Base-by-base conservation (phyloP, 1,140 invertebrate species). In the Patella vulgata region DNA sequence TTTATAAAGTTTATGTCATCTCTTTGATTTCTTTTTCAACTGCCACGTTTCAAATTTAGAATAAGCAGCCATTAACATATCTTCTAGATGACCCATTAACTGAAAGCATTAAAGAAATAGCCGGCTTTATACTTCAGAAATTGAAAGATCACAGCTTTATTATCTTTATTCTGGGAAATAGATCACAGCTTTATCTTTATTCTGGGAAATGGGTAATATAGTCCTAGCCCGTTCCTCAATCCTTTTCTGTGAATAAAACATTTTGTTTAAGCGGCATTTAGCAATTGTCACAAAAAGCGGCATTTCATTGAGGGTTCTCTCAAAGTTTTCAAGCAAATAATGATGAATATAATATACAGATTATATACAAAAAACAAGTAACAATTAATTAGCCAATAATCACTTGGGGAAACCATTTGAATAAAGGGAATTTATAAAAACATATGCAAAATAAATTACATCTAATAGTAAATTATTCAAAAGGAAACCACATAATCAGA, bases 31-130 rank as follows among this genome's bases (percentile, higher is more conserved):
- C 12, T 66, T 56, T 39, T 63, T 74, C 3, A 71, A 51, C 50
- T 95, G 92, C 93, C 93, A 95, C 2, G 90, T 84, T 33, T 88
- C 90, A 85, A 91, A 95, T 80, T 94, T 95, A 58, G 88, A 87
- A 74, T 92, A 93, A 1, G 93, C 93, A 11, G 91, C 89, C 74
- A 90, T 89, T 52, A 95, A 85, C 75, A 95, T 87, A 81, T 92
- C 90, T 82, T 94, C 93, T 70, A 96, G 85, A 81, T 95, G 93
- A 83, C 89, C 90, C n/a, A 92, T 94, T 17, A 96, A 78, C 56
- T 94, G 89, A 46, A 63, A 77, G 46, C 43, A 53, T 44, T 64
- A 62, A 63, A 12, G 46, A 60, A 21, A 33, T 19, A 17, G 11
- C 17, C 12, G n/a, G 5, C 27, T 27, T 47, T 3, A 12, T n/a